A percentile compares a stretch with the other conserved stretches of the same genome.
phyloP scores from a whole-genome alignment of 2,888 invertebrate genomes.

The Malachius bipustulatus region DNA sequence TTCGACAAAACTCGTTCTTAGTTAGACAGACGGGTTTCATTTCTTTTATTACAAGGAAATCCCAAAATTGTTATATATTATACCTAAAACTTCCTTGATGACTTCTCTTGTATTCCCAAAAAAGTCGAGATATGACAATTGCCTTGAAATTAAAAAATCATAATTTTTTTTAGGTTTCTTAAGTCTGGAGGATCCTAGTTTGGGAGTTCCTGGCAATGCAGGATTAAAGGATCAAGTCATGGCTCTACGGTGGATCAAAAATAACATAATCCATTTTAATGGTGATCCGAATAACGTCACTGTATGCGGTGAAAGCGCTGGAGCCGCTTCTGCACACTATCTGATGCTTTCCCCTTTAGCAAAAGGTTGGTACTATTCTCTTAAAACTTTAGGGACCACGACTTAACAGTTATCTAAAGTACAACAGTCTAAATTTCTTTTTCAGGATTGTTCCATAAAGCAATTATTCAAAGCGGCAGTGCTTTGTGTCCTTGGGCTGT shows the following conservation, averaged over 20 bases:
- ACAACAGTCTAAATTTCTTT: too few relatives aligned
- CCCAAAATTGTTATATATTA: too few relatives aligned
- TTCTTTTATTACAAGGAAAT: too few relatives aligned
- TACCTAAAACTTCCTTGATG: too few relatives aligned
- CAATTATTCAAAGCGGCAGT: slow-evolving; percentile 31
- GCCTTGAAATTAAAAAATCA: too few relatives aligned
- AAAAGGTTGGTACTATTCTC: too few relatives aligned
- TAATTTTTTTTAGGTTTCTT: slow-evolving; percentile 2
- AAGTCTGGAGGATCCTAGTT: neutral
- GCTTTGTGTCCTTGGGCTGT: slow-evolving; percentile 26
- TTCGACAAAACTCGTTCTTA: too few relatives aligned
- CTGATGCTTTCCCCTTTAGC: neutral
- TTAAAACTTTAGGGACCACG: too few relatives aligned
- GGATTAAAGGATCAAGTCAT: slow-evolving; percentile 2
- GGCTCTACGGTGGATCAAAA: neutral
- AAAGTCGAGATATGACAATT: too few relatives aligned
- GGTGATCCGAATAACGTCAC: slow-evolving; percentile 2
- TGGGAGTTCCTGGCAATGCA: neutral
- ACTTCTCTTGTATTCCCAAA: too few relatives aligned
- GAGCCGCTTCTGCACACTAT: neutral
- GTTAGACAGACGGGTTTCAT: too few relatives aligned
- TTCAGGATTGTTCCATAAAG: slow-evolving; percentile 31
- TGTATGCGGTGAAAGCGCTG: slow-evolving; percentile 1
- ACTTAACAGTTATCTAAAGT: too few relatives aligned
- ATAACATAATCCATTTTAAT: neutral